Percentiles rank a stretch among this genome's conserved stretches.
Conservation (phyloP, 2,113 vertebrate species). For the Sebastes fasciatus region DNA sequence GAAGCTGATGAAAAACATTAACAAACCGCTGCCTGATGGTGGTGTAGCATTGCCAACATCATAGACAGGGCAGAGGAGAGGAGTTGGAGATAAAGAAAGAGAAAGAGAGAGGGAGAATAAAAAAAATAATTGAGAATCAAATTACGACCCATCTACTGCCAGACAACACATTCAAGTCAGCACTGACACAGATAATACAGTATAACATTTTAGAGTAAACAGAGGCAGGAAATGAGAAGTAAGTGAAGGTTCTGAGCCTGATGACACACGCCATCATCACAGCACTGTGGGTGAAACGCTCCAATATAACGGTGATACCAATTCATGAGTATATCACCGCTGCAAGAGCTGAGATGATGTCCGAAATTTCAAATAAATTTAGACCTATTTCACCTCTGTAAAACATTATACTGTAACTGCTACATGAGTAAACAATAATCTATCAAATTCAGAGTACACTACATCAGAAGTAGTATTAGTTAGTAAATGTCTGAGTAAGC, state of each 20-base stretch:
- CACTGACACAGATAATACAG: constrained; percentile 61
- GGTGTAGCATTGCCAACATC: constrained; percentile 86
- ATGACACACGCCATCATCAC: not conserved
- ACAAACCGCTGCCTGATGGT: constrained; percentile 95
- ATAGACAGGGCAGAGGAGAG: constrained; percentile 78
- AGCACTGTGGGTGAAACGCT: not conserved
- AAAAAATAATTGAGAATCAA: constrained; percentile 69
- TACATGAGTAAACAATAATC: constrained; percentile 23
- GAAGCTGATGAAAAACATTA: constrained; percentile 84
- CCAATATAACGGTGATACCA: not conserved
- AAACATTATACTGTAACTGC: constrained; percentile 66
- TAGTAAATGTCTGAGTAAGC: constrained; percentile 24
- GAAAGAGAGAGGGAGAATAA: constrained; percentile 48
- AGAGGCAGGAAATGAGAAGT: constrained; percentile 11
- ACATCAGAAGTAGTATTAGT: constrained; percentile 1
- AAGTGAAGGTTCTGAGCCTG: not conserved
- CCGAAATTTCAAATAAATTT: not conserved
- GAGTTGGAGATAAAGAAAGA: constrained; percentile 71
- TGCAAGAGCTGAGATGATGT: not conserved
- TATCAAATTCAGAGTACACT: constrained; percentile 9
- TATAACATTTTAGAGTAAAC: constrained; percentile 57
- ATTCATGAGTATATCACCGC: not conserved
- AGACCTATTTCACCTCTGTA: constrained; percentile 30
- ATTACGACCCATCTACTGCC: constrained; percentile 64
- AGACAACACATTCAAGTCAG: constrained; percentile 53